A percentile compares a stretch with the other conserved stretches of the same genome.
These are phyloP conservation scores for Philhelius pedissequus DNA, from an alignment of 2,888 invertebrate species.

Conservation along the genomic window DNA sequence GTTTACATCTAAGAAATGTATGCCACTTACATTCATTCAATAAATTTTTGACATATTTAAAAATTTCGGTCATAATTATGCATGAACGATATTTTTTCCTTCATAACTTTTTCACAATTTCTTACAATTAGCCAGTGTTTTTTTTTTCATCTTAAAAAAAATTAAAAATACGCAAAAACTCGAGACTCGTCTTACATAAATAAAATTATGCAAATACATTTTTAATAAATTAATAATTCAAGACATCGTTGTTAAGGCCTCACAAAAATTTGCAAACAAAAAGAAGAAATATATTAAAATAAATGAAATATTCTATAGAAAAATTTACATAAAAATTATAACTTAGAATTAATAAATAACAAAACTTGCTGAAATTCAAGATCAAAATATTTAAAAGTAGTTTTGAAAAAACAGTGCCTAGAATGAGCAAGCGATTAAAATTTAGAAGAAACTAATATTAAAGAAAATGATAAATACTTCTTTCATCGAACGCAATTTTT, in stretches of 20 bases:
- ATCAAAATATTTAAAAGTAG: background rate
- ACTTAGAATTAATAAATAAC: background rate
- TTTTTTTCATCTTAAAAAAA: background rate
- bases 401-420: conserved; percentile 21
- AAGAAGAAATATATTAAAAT: background rate
- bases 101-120: background rate
- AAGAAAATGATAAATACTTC: background rate
- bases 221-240: background rate
- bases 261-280: background rate
- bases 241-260: background rate
- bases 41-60: background rate
- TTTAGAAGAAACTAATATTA: background rate
- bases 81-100: no score
- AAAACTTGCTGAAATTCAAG: background rate
- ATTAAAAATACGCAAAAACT: background rate
- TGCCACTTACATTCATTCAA: background rate
- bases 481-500: conserved; percentile 17
- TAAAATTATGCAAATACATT: background rate
- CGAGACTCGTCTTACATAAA: background rate
- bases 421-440: background rate
- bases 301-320: conserved; percentile 7
- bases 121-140: background rate
- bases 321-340: background rate
- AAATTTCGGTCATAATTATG: background rate
- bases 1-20: background rate